Base-by-base conservation (phyloP, 2,888 invertebrate species). In the Tipula confusa region DNA sequence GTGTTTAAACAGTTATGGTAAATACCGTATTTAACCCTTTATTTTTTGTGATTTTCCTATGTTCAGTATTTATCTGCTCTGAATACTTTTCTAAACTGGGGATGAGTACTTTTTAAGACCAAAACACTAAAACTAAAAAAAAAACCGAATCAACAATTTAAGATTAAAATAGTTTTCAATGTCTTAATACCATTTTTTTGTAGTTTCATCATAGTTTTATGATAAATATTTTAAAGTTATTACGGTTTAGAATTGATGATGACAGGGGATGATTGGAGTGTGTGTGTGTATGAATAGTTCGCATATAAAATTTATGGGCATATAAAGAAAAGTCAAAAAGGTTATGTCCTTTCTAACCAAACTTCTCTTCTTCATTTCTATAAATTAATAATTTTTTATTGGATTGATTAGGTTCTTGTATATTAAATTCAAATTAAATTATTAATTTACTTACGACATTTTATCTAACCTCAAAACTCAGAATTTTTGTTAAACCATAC, bases 1-100 rank as follows among this genome's bases (percentile, higher is more conserved):
- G 64, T 64, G 64, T 64, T 64, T 24, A 64, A 64, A 64, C 24
- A 64, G 64, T 64, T 64, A 64, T 24, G 64, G 64, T 64, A 64
- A 24, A 64, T 43, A 43, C n/a, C n/a, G 24, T 24, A 24, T 11
- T 64, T 64, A 64, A 64, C 64, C 64, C 64, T n/a, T n/a, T n/a
- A n/a, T n/a, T n/a, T 64, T 64, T 64, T 64, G 3, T 9, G 64
- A 24, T 64, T 64, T 64, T 9, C 1, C 9, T 11, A 43, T 64
- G 2, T 38, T 38, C 13, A 13, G 1, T 38, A 38, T 38, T 24
- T 24, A n/a, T 7, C 48, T 64, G 24, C 9, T 24, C 7, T 64
- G 4, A 64, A 64, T 24, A 9, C 2, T 33, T 33, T 1, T 33
- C 33, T 24, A 64, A 15, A 43, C 4, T 15, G 18, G n/a, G 5